Evolutionary conservation across 2,113 vertebrate genomes (phyloP).

Genomic region (Albula glossodonta): DNA sequence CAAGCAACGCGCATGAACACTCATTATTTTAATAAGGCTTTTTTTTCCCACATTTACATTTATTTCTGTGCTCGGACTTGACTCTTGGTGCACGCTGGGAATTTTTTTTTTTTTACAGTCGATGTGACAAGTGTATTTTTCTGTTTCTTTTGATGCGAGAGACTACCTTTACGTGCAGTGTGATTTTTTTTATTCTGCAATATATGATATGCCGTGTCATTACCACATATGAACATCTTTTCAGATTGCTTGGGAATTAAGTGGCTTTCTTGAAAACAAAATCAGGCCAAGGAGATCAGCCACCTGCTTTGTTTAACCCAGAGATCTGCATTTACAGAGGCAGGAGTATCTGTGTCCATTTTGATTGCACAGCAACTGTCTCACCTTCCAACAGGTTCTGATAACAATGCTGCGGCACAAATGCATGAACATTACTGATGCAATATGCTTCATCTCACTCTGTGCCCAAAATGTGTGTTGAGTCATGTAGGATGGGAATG

Average conservation of each 20-base stretch:
- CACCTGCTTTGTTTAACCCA: background rate
- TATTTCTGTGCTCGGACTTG: conserved; percentile 31
- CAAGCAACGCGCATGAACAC: conserved; percentile 30
- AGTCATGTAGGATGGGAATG: conserved; percentile 8
- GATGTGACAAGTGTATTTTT: conserved; percentile 28
- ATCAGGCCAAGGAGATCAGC: background rate
- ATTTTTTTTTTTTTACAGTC: background rate
- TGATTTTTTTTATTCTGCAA: background rate
- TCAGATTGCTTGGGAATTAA: conserved; percentile 30
- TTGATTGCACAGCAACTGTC: background rate
- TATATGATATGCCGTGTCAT: conserved; percentile 13
- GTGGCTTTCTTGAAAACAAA: background rate
- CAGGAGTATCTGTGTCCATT: background rate
- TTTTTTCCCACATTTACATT: conserved; percentile 19
- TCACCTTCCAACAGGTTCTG: background rate
- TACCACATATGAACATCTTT: background rate
- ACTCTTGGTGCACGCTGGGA: conserved; percentile 30
- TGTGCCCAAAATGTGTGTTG: background rate
- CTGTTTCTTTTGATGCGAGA: conserved; percentile 26
- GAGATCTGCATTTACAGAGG: background rate
- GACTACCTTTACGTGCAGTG: conserved; percentile 12
- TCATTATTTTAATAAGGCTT: conserved; percentile 7
- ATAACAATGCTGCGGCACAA: background rate
- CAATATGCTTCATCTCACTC: background rate
- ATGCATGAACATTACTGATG: background rate